Conservation (phyloP, 2,113 vertebrate genomes). For the Onychostruthus taczanowskii region DNA sequence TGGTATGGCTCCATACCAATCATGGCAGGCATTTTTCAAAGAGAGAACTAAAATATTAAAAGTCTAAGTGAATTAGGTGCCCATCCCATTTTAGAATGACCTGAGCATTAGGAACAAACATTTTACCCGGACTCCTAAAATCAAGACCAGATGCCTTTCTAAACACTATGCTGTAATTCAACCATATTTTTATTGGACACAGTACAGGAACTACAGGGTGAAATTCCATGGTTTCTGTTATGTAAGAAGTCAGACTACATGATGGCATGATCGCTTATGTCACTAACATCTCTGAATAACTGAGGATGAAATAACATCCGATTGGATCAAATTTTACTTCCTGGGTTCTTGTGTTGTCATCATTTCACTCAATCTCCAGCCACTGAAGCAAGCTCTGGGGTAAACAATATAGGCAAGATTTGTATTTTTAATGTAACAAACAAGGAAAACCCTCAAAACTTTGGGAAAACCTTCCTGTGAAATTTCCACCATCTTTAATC, state of each 20-base stretch:
- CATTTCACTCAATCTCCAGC: not conserved
- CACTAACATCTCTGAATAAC: not conserved
- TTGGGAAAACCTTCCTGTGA: not conserved
- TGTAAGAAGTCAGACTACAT: not conserved
- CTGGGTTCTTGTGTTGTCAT: not conserved
- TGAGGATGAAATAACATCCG: not conserved
- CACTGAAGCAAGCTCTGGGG: not conserved
- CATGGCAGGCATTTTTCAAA: not conserved
- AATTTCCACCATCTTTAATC: not conserved
- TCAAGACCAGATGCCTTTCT: constrained; percentile 37
- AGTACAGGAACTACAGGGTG: constrained; percentile 9
- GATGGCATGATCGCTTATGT: not conserved
- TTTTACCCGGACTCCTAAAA: not conserved
- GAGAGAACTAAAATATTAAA: not conserved
- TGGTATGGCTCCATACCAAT: not conserved
- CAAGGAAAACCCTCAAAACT: not conserved
- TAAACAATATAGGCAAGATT: not conserved
- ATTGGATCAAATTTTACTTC: not conserved
- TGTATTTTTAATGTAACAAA: not conserved
- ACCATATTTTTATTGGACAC: constrained; percentile 46
- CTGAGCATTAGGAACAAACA: not conserved
- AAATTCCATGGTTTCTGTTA: constrained; percentile 18
- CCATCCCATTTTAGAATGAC: not conserved
- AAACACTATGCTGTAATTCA: constrained; percentile 5
- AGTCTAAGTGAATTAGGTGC: not conserved